Percentiles rank a stretch among this genome's conserved stretches.
Conservation (phyloP, 2,113 vertebrate genomes). For the Xiphorhynchus elegans region DNA sequence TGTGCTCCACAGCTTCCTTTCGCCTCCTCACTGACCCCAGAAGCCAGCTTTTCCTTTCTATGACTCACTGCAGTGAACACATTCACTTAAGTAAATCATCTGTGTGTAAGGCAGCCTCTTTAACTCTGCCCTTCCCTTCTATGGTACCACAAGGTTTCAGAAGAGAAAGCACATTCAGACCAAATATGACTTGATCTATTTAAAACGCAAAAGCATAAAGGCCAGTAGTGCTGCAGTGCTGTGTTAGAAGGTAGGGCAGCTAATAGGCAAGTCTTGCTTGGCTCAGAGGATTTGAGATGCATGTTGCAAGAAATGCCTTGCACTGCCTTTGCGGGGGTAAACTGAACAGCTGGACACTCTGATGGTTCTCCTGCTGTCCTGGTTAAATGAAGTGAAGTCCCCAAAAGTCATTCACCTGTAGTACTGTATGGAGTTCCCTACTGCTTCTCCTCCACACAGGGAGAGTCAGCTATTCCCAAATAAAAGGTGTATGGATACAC, state of each 20-base stretch:
- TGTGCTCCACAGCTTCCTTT: background rate
- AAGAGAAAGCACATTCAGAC: background rate
- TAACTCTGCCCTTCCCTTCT: background rate
- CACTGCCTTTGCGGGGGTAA: accelerated
- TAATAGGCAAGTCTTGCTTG: background rate
- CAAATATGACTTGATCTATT: background rate
- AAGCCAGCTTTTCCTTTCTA: background rate
- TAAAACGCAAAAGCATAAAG: background rate
- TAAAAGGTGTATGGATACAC: accelerated
- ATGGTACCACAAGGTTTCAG: background rate
- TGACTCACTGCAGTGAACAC: background rate
- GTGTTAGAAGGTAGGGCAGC: background rate
- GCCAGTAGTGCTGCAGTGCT: background rate
- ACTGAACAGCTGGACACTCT: background rate
- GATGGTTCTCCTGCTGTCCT: background rate
- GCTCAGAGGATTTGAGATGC: background rate
- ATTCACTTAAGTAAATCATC: background rate
- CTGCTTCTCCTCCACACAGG: background rate
- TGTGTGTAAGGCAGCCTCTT: background rate
- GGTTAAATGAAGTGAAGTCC: background rate
- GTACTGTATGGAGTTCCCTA: background rate
- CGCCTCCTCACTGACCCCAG: background rate
- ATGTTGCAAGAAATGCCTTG: background rate
- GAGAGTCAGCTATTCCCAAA: background rate
- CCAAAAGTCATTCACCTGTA: background rate